Conservation (phyloP, 2,888 invertebrate species). For the Hybos culiciformis region DNA sequence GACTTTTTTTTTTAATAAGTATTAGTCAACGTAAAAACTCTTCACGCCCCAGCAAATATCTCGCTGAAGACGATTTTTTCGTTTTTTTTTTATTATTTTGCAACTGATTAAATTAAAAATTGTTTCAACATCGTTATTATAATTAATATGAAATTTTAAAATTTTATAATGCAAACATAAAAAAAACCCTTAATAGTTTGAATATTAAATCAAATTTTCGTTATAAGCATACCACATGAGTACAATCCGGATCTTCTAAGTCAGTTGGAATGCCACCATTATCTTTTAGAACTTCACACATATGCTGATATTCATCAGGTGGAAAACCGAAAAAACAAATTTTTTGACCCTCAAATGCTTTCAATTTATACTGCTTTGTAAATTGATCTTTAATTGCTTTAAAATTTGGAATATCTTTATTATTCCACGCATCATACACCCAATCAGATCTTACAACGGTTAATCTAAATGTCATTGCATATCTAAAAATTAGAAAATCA, state of each 20-base stretch:
- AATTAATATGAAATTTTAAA: no score
- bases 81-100: no score
- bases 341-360: slow-evolving; percentile 75
- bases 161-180: no score
- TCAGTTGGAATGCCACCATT: slow-evolving; percentile 73
- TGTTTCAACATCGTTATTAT: no score
- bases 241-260: slow-evolving; percentile 69
- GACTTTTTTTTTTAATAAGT: no score
- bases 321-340: slow-evolving; percentile 85
- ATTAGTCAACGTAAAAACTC: no score
- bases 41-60: no score
- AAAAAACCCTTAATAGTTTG: no score
- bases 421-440: slow-evolving; percentile 80
- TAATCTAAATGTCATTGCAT: slow-evolving; percentile 78
- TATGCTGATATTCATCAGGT: slow-evolving; percentile 78
- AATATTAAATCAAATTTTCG: background rate
- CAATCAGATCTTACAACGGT: slow-evolving; percentile 80
- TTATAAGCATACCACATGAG: slow-evolving; percentile 70
- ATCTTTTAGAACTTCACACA: slow-evolving; percentile 75
- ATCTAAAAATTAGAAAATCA: slow-evolving; percentile 29
- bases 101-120: no score
- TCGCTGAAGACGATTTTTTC: no score
- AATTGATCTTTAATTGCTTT: slow-evolving; percentile 56
- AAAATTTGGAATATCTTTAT: slow-evolving; percentile 54
- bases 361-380: slow-evolving; percentile 59